Evolutionary conservation across 2,113 vertebrate species (phyloP).

Genomic region (Oreochromis tanganicae): DNA sequence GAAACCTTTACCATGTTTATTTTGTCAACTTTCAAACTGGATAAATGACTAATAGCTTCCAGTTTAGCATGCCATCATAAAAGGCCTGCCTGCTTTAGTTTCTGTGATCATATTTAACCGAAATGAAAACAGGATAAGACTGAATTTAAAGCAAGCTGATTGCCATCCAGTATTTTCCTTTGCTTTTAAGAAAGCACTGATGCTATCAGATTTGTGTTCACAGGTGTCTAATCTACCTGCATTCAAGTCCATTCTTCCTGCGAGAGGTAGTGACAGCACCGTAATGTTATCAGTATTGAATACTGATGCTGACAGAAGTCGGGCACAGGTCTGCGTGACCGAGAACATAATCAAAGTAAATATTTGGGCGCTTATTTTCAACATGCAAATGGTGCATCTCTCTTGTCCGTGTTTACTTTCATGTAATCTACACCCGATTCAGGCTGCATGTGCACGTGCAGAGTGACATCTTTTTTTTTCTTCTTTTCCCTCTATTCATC

Average conservation of each 20-base stretch:
- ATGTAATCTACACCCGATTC: background rate
- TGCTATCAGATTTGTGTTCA: background rate
- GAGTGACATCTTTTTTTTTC: background rate
- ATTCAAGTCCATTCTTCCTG: background rate
- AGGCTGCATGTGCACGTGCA: background rate
- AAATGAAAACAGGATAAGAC: background rate
- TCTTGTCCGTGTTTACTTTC: background rate
- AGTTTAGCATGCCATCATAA: background rate
- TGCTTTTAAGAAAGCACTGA: background rate
- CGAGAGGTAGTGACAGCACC: conserved; percentile 1
- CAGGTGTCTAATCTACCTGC: conserved; percentile 42
- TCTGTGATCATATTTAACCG: background rate
- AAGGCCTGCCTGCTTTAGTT: background rate
- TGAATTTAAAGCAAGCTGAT: background rate
- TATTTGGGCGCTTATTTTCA: background rate
- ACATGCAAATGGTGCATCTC: background rate
- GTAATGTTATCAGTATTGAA: background rate
- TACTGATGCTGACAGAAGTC: background rate
- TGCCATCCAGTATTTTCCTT: background rate
- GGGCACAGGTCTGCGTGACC: background rate
- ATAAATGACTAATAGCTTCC: background rate
- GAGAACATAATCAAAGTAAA: background rate
- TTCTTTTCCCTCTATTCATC: background rate
- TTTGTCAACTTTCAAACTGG: background rate
- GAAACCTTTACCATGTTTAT: background rate